Conservation (phyloP, 2,797 vertebrate genomes). For the Poliocrania exsul region DNA sequence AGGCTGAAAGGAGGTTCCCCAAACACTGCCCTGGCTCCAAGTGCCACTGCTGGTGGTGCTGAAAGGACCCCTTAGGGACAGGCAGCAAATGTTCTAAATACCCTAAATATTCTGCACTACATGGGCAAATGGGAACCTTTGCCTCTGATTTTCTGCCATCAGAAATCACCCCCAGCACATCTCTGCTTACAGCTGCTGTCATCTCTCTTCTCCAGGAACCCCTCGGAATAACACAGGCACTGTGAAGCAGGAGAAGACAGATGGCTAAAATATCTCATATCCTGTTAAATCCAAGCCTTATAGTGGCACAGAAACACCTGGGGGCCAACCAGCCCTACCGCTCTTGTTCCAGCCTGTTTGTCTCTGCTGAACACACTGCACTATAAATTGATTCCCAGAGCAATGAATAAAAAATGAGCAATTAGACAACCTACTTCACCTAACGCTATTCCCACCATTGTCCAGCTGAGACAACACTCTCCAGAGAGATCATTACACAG, state of each 20-base stretch:
- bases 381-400: not conserved
- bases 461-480: not conserved
- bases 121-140: not conserved
- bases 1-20: not conserved
- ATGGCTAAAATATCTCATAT: not conserved
- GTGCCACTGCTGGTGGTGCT: not conserved
- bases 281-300: not conserved
- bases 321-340: not conserved
- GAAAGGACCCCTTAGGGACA: not conserved
- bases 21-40: not conserved
- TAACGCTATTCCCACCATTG: not conserved
- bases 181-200: not conserved
- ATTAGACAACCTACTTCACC: not conserved
- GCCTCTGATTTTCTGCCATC: not conserved
- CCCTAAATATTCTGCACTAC: not conserved
- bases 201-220: not conserved
- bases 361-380: not conserved
- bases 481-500: not conserved
- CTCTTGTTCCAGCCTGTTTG: conserved; percentile 3
- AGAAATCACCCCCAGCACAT: not conserved
- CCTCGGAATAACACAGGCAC: not conserved
- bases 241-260: not conserved
- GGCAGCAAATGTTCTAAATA: not conserved
- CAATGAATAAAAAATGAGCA: conserved; percentile 6
- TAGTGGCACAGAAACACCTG: not conserved